Conservation (phyloP, 1,140 invertebrate species). For the Bombus vancouverensis region DNA sequence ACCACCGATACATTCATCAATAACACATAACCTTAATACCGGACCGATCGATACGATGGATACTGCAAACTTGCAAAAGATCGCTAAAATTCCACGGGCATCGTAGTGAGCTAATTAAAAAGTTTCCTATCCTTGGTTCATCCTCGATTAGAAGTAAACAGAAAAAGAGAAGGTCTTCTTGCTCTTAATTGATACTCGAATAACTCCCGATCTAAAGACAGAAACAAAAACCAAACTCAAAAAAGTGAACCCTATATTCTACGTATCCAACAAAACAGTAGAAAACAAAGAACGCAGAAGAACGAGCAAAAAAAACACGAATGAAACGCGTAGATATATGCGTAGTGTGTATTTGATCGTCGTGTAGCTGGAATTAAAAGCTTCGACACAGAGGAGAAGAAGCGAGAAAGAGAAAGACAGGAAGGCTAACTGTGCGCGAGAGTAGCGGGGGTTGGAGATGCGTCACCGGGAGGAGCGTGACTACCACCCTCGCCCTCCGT, state of each 20-base stretch:
- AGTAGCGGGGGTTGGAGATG: conserved; percentile 49
- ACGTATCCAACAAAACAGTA: neutral
- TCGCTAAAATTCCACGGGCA: neutral
- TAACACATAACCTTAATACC: neutral
- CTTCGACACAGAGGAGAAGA: neutral
- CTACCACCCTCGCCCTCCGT: conserved; percentile 66
- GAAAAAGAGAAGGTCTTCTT: neutral
- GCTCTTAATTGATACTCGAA: neutral
- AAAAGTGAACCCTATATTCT: neutral
- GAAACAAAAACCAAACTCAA: neutral
- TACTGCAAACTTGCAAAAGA: neutral
- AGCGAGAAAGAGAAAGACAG: conserved; percentile 22
- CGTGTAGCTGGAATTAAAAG: conserved; percentile 39
- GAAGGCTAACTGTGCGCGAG: conserved; percentile 39
- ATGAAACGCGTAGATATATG: neutral
- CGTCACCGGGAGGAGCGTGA: conserved; percentile 62
- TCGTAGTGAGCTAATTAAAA: neutral
- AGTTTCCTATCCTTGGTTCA: too few species aligned
- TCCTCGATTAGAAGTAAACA: neutral
- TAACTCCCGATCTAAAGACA: neutral
- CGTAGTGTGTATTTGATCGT: neutral
- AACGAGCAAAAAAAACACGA: neutral
- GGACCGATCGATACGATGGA: neutral
- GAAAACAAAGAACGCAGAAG: neutral
- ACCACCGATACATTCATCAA: neutral